Percentiles rank a stretch among this genome's conserved stretches.
phyloP scores from a whole-genome alignment of 2,113 vertebrate species.

The Brienomyrus brachyistius region DNA sequence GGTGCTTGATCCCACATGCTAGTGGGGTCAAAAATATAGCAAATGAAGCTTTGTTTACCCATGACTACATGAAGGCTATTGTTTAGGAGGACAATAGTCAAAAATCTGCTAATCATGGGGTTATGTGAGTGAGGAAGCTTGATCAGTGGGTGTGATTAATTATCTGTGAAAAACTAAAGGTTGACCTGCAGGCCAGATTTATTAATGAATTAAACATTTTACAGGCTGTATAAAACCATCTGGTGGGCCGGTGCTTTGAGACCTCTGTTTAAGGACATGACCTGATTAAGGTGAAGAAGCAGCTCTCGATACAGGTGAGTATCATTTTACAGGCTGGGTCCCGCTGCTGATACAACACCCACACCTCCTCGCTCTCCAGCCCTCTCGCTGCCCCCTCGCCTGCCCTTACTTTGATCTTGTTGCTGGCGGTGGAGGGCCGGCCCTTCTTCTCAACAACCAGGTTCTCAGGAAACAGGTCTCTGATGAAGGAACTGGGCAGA shows the following conservation, averaged over 20 bases:
- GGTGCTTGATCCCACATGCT: not conserved
- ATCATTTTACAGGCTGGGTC: not conserved
- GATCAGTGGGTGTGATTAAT: not conserved
- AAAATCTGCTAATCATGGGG: not conserved
- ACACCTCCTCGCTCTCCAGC: not conserved
- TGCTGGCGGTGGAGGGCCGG: conserved; percentile 61
- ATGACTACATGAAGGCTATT: not conserved
- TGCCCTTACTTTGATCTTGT: conserved; percentile 65
- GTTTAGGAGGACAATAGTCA: not conserved
- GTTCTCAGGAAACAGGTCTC: conserved; percentile 65
- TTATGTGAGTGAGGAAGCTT: not conserved
- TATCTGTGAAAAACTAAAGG: not conserved
- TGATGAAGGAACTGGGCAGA: conserved; percentile 58
- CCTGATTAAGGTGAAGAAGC: not conserved
- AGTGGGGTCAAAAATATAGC: not conserved
- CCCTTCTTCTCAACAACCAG: conserved; percentile 65
- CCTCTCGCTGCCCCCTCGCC: not conserved
- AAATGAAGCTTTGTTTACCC: not conserved
- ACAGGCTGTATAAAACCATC: not conserved
- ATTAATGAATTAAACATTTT: not conserved
- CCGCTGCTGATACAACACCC: not conserved
- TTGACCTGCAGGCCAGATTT: not conserved
- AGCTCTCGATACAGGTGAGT: not conserved
- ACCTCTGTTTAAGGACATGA: not conserved
- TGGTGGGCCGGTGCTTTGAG: not conserved